A percentile compares a stretch with the other conserved stretches of the same genome.
Evolutionary conservation across 2,113 vertebrate species (phyloP).

Genomic region (Pleuronectes platessa): DNA sequence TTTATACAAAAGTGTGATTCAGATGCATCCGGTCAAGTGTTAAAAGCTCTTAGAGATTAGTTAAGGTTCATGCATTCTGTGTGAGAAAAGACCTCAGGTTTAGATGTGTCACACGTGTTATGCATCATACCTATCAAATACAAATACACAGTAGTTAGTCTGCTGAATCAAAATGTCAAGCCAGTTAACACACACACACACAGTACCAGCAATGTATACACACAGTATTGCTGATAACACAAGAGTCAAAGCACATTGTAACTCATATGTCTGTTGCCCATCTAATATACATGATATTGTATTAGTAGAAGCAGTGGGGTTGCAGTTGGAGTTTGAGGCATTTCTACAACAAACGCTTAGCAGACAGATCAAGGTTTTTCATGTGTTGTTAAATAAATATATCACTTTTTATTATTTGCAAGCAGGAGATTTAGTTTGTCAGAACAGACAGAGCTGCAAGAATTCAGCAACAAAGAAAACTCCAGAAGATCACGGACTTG

Average conservation of each 20-base stretch:
- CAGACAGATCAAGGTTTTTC: conserved; percentile 6
- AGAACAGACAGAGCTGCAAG: conserved; percentile 46
- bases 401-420: conserved; percentile 30
- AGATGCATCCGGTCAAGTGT: conserved; percentile 21
- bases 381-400: not conserved
- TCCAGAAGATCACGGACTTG: conserved; percentile 29
- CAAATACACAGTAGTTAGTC: conserved; percentile 48
- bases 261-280: not conserved
- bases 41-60: conserved; percentile 41
- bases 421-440: conserved; percentile 56
- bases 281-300: not conserved
- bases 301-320: conserved; percentile 72
- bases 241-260: conserved; percentile 14
- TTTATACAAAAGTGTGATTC: conserved; percentile 5
- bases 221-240: conserved; percentile 15
- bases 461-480: conserved; percentile 10
- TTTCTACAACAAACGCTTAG: conserved; percentile 15
- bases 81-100: conserved; percentile 1
- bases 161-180: not conserved
- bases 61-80: conserved; percentile 53
- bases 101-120: conserved; percentile 8
- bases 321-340: conserved; percentile 12
- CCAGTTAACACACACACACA: conserved; percentile 23
- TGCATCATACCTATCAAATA: conserved; percentile 9
- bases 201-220: not conserved